phyloP scores from a whole-genome alignment of 2,888 invertebrate species.

The Nymphalis polychloros region DNA sequence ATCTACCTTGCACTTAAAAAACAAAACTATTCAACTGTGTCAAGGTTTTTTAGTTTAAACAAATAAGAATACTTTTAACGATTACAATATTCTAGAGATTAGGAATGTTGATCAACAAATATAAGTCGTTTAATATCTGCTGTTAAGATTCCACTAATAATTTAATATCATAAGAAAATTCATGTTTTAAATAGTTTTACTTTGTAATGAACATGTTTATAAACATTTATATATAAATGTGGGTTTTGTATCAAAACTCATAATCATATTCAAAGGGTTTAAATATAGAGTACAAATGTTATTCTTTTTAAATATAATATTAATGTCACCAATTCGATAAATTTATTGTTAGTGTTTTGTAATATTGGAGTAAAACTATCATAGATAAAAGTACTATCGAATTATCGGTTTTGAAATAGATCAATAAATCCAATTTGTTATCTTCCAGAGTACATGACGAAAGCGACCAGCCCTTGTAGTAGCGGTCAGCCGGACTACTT shows the following conservation, averaged over 20 bases:
- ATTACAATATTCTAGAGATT: constrained; percentile 14
- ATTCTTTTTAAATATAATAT: too few species aligned
- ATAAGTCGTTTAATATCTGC: not conserved
- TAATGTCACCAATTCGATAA: too few species aligned
- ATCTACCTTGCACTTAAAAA: too few species aligned
- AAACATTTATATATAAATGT: not conserved
- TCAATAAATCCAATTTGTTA: constrained; percentile 33
- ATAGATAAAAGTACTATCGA: constrained; percentile 15
- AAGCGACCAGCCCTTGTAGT: constrained; percentile 48
- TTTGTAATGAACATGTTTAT: too few species aligned
- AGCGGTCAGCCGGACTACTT: constrained; percentile 47
- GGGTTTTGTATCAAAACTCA: too few species aligned
- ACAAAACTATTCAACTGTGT: constrained; percentile 11
- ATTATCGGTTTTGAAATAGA: constrained; percentile 16
- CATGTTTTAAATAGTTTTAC: too few species aligned
- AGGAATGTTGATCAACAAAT: not conserved
- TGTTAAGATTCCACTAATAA: not conserved
- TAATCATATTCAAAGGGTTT: too few species aligned
- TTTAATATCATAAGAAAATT: not conserved
- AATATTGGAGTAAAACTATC: constrained; percentile 49
- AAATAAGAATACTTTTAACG: constrained; percentile 7
- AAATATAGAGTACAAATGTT: too few species aligned
- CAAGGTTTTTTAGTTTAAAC: constrained; percentile 21
- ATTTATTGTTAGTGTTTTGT: constrained; percentile 21
- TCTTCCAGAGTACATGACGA: constrained; percentile 62